phyloP scores from a whole-genome alignment of 2,888 invertebrate genomes.

The Epinotia nisella region DNA sequence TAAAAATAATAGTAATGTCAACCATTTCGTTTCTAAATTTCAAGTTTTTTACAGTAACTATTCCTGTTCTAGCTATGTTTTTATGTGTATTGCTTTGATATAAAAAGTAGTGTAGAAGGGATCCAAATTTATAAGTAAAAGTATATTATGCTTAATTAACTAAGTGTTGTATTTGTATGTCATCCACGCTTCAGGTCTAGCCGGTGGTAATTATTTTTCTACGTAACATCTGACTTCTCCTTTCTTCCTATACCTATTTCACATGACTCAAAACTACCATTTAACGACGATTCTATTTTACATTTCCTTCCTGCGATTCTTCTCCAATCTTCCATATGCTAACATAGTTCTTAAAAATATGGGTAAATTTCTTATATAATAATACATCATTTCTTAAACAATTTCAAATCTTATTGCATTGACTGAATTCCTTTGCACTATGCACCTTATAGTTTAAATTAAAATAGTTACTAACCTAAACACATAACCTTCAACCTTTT shows the following conservation, averaged over 20 bases:
- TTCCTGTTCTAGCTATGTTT: no score
- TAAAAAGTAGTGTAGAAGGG: no score
- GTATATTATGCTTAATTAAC: slow-evolving; percentile 6
- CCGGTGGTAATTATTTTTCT: slow-evolving; percentile 59
- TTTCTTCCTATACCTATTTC: not conserved
- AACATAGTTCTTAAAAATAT: not conserved
- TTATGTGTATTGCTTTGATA: no score
- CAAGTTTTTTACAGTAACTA: no score
- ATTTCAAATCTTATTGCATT: not conserved
- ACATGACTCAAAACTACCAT: not conserved
- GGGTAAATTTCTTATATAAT: not conserved
- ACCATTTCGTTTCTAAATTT: no score
- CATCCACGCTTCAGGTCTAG: slow-evolving; percentile 59
- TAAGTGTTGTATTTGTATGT: slow-evolving; percentile 41
- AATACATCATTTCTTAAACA: no score
- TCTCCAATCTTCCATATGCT: not conserved
- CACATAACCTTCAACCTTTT: not conserved
- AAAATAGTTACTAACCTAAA: not conserved
- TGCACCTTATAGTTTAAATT: slow-evolving; percentile 5
- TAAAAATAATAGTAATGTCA: no score
- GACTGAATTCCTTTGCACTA: not conserved
- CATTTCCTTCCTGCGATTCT: not conserved
- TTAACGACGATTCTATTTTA: not conserved
- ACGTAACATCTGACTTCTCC: slow-evolving; percentile 13
- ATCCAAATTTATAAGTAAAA: no score